These are phyloP conservation scores for Galaxea fascicularis DNA, from an alignment of 92 coral and sea anemone species.

Conservation along the genomic window DNA sequence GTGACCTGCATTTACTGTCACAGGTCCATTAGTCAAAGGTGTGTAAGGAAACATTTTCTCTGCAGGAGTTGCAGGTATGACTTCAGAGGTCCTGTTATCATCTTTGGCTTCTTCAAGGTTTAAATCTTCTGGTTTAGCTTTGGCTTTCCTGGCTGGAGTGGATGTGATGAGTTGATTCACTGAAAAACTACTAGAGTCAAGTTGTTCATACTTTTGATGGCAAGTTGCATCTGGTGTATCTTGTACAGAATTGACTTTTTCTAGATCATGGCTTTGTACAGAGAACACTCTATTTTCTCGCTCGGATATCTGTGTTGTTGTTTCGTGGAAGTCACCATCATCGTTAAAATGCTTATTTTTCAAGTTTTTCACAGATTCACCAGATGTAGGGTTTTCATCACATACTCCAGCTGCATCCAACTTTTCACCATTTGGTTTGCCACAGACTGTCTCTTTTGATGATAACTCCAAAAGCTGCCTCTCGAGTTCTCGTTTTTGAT, in stretches of 20 bases:
- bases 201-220: not conserved
- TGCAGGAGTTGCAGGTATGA: constrained; percentile 30
- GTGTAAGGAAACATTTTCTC: constrained; percentile 54
- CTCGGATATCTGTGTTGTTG: not conserved
- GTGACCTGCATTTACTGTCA: constrained; percentile 67
- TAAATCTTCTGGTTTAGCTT: constrained; percentile 52
- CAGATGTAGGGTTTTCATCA: constrained; percentile 4
- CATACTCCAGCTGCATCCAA: not conserved
- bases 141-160: constrained; percentile 71
- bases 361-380: constrained; percentile 3
- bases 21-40: constrained; percentile 66
- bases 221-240: not conserved
- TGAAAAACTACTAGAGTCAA: constrained; percentile 7
- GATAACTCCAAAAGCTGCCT: constrained; percentile 80
- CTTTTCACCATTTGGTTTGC: constrained; percentile 25
- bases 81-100: not conserved
- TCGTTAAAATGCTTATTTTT: not conserved
- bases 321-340: not conserved
- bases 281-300: not conserved
- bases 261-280: not conserved
- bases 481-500: constrained; percentile 77
- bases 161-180: constrained; percentile 59
- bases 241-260: not conserved
- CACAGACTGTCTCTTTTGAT: not conserved
- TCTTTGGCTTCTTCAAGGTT: constrained; percentile 46